These are phyloP conservation scores for Chrysolina americana DNA, from an alignment of 2,888 invertebrate species.

Conservation along the genomic window DNA sequence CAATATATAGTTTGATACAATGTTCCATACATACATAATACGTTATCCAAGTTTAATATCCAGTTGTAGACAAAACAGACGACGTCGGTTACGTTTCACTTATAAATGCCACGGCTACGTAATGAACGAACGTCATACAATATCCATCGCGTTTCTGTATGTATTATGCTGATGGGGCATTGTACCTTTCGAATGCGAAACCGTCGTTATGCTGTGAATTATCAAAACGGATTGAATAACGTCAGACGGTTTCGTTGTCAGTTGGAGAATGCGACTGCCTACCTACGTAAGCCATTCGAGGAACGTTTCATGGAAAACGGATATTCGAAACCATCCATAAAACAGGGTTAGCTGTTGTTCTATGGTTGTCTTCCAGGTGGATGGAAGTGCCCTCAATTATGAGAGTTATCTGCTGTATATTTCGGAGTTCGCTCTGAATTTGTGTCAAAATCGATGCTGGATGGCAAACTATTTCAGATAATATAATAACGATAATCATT, in stretches of 20 bases:
- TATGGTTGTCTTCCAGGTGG: too few species aligned
- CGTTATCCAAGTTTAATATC: not conserved
- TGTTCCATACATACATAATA: not conserved
- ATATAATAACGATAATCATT: too few species aligned
- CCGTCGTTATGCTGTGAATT: constrained; percentile 14
- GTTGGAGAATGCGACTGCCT: not conserved
- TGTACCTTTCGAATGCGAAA: constrained; percentile 16
- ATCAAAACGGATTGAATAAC: constrained; percentile 18
- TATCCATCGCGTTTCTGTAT: constrained; percentile 20
- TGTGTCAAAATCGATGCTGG: too few species aligned
- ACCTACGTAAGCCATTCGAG: too few species aligned
- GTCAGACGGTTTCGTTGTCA: not conserved
- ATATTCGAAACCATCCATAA: not conserved
- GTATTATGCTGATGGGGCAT: constrained; percentile 20
- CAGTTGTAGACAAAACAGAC: constrained; percentile 1
- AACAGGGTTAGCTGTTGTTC: too few species aligned
- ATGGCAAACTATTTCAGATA: too few species aligned
- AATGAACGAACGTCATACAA: constrained; percentile 7
- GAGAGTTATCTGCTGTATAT: too few species aligned
- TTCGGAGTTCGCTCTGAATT: too few species aligned
- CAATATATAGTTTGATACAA: not conserved
- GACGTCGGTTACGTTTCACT: constrained; percentile 6
- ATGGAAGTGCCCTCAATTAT: too few species aligned
- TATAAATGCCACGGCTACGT: constrained; percentile 19
- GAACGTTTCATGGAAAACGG: not conserved